Base-by-base conservation (phyloP, 2,888 invertebrate species). In the Aleiodes testaceus region DNA sequence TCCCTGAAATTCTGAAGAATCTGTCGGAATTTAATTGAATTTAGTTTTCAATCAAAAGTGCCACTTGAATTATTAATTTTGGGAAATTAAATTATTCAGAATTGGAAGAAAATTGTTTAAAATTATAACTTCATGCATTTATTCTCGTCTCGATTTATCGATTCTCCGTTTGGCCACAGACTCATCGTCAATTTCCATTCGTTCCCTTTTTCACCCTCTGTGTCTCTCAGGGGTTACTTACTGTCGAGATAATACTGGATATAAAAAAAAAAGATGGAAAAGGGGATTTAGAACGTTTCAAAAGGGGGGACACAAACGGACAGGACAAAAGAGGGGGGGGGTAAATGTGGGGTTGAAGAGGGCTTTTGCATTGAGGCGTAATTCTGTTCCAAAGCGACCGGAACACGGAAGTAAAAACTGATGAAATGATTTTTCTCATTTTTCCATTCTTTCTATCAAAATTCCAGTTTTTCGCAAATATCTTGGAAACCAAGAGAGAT, bases 371-470 rank as follows among this genome's bases (percentile, higher is more conserved):
- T 59, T 81, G 77, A 74, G 80, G 75, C 77, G 77, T 77, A 80
- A 80, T 80, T 82, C 79, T 80, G 77, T 74, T 73, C 77, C 77
- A 78, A 83, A 83, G 81, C 82, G 78, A 78, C 80, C 79, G 81
- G 78, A 82, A 82, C 80, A 80, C 82, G 83, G 82, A 85, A 85
- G 81, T 79, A 79, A 11, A 59, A 9, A 36, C 6, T 9, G 36
- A 36, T 36, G 2, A 7, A 36, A 36, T 36, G 9, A 36, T 26
- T 26, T 26, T 26, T 26, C n/a, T n/a, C n/a, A n/a, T n/a, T n/a
- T n/a, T n/a, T n/a, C n/a, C n/a, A n/a, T n/a, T n/a, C n/a, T 26
- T 26, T 26, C 26, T 3, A 26, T 2, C 3, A 26, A 26, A 26
- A 26, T 26, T 26, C n/a, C n/a, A 26, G 26, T 36, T 36, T 36